Conservation (phyloP, 1,140 invertebrate species). For the Aphis gossypii region DNA sequence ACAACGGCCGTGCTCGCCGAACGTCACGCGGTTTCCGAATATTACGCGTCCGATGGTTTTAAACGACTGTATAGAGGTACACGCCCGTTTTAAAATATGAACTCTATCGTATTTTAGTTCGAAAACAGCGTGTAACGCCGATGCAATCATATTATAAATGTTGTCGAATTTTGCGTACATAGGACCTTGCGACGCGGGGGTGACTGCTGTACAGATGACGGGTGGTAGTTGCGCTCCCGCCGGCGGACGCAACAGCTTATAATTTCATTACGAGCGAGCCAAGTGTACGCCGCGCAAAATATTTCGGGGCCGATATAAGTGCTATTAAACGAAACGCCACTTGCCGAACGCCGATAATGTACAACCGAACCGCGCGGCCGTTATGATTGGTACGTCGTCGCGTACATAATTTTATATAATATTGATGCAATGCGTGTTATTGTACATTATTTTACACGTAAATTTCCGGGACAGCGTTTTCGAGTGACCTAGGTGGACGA, state of each 20-base stretch:
- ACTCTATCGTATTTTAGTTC: too few relatives aligned
- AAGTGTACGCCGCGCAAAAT: not conserved
- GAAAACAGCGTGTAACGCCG: too few relatives aligned
- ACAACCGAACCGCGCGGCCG: not conserved
- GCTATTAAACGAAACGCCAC: slow-evolving; percentile 12
- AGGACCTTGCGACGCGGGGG: not conserved
- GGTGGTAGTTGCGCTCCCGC: not conserved
- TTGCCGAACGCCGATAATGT: not conserved
- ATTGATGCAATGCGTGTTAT: not conserved
- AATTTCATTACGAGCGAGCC: not conserved
- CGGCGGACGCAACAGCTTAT: not conserved
- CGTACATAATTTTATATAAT: not conserved
- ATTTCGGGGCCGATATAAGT: not conserved
- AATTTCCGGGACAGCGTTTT: not conserved
- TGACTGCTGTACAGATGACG: too few relatives aligned
- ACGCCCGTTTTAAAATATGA: not conserved
- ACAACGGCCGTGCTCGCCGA: not conserved
- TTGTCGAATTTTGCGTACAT: not conserved
- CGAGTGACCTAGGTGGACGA: not conserved
- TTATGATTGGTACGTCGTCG: not conserved
- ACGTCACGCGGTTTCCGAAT: too few relatives aligned
- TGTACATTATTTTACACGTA: not conserved
- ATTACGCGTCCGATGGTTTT: not conserved
- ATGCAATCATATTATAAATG: not conserved
- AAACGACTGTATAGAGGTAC: not conserved